Evolutionary conservation across 2,888 invertebrate genomes (phyloP), one percentile per base, ranked within the genome.

Genomic region (Pseudoips prasinana): DNA sequence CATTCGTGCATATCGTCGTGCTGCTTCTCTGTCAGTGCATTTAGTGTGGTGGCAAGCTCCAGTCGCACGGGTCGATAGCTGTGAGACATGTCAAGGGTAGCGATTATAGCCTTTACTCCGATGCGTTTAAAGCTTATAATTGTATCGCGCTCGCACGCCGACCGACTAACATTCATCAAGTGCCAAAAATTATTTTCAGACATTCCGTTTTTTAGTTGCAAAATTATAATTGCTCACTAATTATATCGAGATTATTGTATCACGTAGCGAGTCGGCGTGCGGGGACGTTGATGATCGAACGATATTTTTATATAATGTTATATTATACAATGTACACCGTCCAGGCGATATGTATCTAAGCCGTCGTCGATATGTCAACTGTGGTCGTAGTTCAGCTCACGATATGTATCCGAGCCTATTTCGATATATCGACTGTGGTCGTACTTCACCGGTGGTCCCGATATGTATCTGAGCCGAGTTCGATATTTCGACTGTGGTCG

Each of bases 251-350:
- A 29, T 31, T 29, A 34, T 24, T 34, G 8, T 22, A 33, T 20
- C 27, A 5, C 2, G 7, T n/a, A n/a, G n/a, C 20, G n/a, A 20
- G 19, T 7, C 20, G 8, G 9, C 9, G 20, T 19, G 20, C 27
- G 26, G 10, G 8, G 49, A 45, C n/a, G n/a, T n/a, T n/a, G n/a
- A n/a, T 38, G 45, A 39, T 49, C 40, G 49, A 49, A 33, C 48
- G 49, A 49, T 49, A 49, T 48, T 38, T 47, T 42, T 46, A 50
- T 43, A 47, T 53, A 56, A 46, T 48, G 36, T 38, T n/a, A n/a
- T n/a, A n/a, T n/a, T n/a, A n/a, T n/a, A 18, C 18, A n/a, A 6
- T 46, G 49, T 43, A 44, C 46, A 40, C 46, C 51, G 50, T 50
- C 51, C 46, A 40, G 51, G 51, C 51, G 43, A 50, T 50, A 43